Evolutionary conservation across 2,888 invertebrate genomes (phyloP).

Genomic region (Aphodius granarius): DNA sequence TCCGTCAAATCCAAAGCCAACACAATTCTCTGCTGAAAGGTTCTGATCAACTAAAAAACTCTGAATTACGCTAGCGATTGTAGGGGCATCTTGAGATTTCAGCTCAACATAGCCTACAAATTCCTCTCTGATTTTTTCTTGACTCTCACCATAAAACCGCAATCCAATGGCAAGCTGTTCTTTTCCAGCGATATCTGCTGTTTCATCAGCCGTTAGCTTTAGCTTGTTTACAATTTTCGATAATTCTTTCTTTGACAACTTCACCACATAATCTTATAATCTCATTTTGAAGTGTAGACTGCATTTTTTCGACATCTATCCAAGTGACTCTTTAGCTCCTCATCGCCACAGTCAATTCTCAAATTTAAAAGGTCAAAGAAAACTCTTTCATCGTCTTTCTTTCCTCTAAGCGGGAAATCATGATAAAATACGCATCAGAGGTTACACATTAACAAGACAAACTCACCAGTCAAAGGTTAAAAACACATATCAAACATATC

Average conservation of each 20-base stretch:
- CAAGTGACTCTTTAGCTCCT: no score
- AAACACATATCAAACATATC: no score
- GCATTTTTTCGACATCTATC: slow-evolving; percentile 23
- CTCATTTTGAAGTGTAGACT: slow-evolving; percentile 44
- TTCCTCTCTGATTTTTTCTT: slow-evolving; percentile 30
- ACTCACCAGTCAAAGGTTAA: no score
- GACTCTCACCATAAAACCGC: slow-evolving; percentile 17
- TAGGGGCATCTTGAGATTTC: slow-evolving; percentile 31
- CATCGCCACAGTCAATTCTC: no score
- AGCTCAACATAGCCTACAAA: slow-evolving; percentile 38
- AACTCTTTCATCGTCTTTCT: slow-evolving; percentile 27
- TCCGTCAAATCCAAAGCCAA: slow-evolving; percentile 38
- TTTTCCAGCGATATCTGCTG: slow-evolving; percentile 38
- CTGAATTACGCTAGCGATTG: slow-evolving; percentile 33
- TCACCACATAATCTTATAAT: slow-evolving; percentile 38
- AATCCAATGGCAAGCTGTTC: slow-evolving; percentile 41
- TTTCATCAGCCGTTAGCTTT: slow-evolving; percentile 39
- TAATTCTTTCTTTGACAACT: slow-evolving; percentile 37
- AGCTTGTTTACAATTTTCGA: slow-evolving; percentile 35
- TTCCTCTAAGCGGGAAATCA: slow-evolving; percentile 32
- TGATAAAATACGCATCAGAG: no score
- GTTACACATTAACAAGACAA: no score
- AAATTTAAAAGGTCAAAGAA: slow-evolving; percentile 18
- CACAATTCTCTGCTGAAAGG: slow-evolving; percentile 32
- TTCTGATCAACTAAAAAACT: slow-evolving; percentile 26